A percentile compares a stretch with the other conserved stretches of the same genome.
Conservation (phyloP, 2,888 invertebrate genomes). For the Eilema griseolum region DNA sequence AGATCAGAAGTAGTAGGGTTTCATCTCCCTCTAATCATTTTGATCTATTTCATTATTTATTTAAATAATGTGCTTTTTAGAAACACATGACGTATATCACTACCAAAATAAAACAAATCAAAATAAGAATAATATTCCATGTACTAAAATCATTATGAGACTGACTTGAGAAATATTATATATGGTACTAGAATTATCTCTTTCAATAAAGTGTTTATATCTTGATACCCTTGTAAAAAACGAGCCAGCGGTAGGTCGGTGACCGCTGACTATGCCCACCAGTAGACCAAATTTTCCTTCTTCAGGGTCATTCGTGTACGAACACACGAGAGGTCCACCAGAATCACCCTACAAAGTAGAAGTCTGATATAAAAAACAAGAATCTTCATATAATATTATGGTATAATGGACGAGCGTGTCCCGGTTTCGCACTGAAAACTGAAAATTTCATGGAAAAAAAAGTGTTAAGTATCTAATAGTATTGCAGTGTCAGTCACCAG, state of each 20-base stretch:
- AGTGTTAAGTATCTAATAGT: too few species aligned
- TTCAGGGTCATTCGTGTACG: slow-evolving; percentile 55
- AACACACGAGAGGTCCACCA: slow-evolving; percentile 73
- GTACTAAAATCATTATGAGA: background rate
- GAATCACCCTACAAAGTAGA: slow-evolving; percentile 67
- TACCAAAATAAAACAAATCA: background rate
- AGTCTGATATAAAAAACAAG: background rate
- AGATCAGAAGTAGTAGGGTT: too few species aligned
- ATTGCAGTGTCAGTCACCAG: too few species aligned
- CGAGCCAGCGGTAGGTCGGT: slow-evolving; percentile 17
- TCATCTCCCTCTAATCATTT: too few species aligned
- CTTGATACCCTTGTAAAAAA: slow-evolving; percentile 61
- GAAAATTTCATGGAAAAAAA: background rate
- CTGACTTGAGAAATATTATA: background rate
- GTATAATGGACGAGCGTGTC: background rate
- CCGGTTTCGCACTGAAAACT: background rate
- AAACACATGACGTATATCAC: too few species aligned
- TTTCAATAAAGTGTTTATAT: slow-evolving; percentile 35
- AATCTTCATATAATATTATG: background rate
- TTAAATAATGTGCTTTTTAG: background rate
- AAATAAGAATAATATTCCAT: slow-evolving; percentile 2
- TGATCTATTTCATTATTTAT: too few species aligned
- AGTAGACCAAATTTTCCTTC: slow-evolving; percentile 58
- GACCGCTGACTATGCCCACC: slow-evolving; percentile 58
- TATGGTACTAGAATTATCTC: background rate